Base-by-base conservation (phyloP, 2,888 invertebrate species). In the Rhingia rostrata region DNA sequence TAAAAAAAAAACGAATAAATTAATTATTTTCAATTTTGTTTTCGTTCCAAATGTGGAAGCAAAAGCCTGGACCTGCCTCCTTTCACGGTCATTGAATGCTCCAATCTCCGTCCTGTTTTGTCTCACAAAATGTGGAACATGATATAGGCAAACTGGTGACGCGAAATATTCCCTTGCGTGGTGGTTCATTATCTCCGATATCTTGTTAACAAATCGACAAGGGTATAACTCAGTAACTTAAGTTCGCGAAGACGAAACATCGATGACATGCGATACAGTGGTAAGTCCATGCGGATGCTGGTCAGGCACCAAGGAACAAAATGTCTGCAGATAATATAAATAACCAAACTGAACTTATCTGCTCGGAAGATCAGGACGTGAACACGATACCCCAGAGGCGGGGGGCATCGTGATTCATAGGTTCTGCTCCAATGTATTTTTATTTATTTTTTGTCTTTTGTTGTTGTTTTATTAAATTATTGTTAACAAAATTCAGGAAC, bases 151-250 rank as follows among this genome's bases (percentile, higher is more conserved):
- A 22, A 6, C 2, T 33, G 54, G 33, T 43, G 43, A 33, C 43
- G 67, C 67, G 67, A 67, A 67, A 67, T 67, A 54, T 54, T 45
- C 54, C 54, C 32, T 67, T 43, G 43, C 67, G 69, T 47, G 58
- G 58, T 58, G 58, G 67, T 67, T 67, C 67, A 67, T 67, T 67
- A 67, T 67, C 67, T 54, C 54, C 67, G 54, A 67, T 67, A 67
- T 67, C 67, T 67, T 67, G 67, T 67, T 70, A 70, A 70, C 69
- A 70, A 70, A 70, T 56, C 69, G 69, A 60, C 69, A 70, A 58
- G 58, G 58, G 58, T 49, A 70, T 60, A 70, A 70, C 69, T 70
- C 58, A 56, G 58, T 70, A 70, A 70, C 49, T 70, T 49, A 70
- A 70, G 58, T 47, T 41, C 45, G 41, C 35, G 30, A 56, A 56